Evolutionary conservation across 2,888 invertebrate species (phyloP).

Genomic region (Caenorhabditis uteleia): DNA sequence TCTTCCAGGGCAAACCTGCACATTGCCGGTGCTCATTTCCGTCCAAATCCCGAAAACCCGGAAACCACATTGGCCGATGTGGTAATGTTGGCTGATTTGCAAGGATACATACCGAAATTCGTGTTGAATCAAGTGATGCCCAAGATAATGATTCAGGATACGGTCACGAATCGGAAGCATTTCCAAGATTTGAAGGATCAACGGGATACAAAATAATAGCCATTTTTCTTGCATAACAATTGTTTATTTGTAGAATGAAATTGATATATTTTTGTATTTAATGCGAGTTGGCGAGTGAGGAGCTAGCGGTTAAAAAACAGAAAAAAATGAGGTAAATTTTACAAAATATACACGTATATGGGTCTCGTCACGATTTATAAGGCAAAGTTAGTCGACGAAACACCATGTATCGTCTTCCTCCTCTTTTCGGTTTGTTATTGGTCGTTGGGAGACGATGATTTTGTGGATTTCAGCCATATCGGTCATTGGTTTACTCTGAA

Average conservation of each 20-base stretch:
- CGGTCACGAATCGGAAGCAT: slow-evolving; percentile 50
- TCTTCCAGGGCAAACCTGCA: slow-evolving; percentile 48
- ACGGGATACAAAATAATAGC: slow-evolving; percentile 13
- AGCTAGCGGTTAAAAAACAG: not conserved
- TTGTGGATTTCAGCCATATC: slow-evolving; percentile 20
- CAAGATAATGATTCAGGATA: slow-evolving; percentile 57
- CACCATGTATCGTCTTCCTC: slow-evolving; percentile 33
- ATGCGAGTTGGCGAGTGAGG: slow-evolving; percentile 8
- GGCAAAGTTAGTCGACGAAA: slow-evolving; percentile 19
- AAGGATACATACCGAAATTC: slow-evolving; percentile 54
- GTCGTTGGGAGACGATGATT: slow-evolving; percentile 17
- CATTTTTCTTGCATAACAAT: slow-evolving; percentile 3
- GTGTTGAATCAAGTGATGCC: slow-evolving; percentile 55
- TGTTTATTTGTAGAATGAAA: slow-evolving; percentile 6
- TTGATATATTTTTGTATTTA: not conserved
- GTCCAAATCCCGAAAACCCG: slow-evolving; percentile 44
- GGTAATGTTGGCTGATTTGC: slow-evolving; percentile 55
- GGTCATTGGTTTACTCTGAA: slow-evolving; percentile 7
- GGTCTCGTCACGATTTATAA: slow-evolving; percentile 1
- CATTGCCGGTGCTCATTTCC: slow-evolving; percentile 53
- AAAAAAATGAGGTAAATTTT: not conserved
- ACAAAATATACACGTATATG: slow-evolving; percentile 1
- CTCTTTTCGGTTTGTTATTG: slow-evolving; percentile 15
- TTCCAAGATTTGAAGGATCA: slow-evolving; percentile 40
- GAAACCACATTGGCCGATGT: slow-evolving; percentile 50